phyloP scores from a whole-genome alignment of 2,113 vertebrate species.

The Tor tambroides region DNA sequence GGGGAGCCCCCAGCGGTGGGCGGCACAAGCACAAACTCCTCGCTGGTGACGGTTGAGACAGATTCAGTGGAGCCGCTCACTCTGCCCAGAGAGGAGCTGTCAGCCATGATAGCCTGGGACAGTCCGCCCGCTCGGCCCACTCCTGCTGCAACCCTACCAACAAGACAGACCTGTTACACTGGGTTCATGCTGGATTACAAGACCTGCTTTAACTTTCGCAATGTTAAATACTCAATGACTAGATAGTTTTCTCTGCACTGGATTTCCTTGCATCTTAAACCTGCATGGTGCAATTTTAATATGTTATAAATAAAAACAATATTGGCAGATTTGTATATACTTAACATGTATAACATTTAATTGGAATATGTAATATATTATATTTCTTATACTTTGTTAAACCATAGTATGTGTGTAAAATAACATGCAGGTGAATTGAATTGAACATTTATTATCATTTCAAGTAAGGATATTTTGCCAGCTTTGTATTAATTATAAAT shows the following conservation, averaged over 20 bases:
- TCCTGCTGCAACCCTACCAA: slow-evolving; percentile 39
- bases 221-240: neutral
- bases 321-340: no score
- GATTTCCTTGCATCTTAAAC: neutral
- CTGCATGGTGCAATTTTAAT: neutral
- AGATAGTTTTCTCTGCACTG: neutral
- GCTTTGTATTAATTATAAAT: no score
- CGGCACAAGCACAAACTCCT: slow-evolving; percentile 92
- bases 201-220: neutral
- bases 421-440: no score
- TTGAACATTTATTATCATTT: no score
- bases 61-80: slow-evolving; percentile 84
- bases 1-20: slow-evolving; percentile 77
- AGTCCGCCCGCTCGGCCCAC: slow-evolving; percentile 59
- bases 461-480: no score
- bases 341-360: no score
- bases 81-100: slow-evolving; percentile 83
- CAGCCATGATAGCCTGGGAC: slow-evolving; percentile 85
- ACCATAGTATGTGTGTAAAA: no score
- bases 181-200: slow-evolving; percentile 3
- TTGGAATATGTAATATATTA: no score
- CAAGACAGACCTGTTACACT: slow-evolving; percentile 9
- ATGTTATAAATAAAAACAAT: neutral
- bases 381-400: no score
- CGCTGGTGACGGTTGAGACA: slow-evolving; percentile 86